phyloP scores from a whole-genome alignment of 1,140 invertebrate genomes.

The Caenorhabditis briggsae region DNA sequence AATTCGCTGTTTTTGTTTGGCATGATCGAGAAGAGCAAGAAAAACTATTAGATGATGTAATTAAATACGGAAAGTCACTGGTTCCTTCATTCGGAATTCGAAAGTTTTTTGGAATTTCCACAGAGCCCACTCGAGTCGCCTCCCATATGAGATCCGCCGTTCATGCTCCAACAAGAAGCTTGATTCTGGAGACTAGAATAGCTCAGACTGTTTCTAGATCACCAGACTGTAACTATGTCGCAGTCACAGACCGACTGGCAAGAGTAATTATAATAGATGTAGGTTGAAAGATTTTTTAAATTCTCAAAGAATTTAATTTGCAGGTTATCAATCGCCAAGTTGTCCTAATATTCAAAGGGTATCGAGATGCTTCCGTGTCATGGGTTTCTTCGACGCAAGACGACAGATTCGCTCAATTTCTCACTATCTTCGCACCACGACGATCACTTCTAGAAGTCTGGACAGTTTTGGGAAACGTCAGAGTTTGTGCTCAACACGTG shows the following conservation, averaged over 20 bases:
- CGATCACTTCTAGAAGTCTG: slow-evolving; percentile 59
- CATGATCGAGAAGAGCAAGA: slow-evolving; percentile 33
- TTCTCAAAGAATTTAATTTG: background rate
- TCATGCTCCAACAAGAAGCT: slow-evolving; percentile 9
- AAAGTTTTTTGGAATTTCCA: slow-evolving; percentile 55
- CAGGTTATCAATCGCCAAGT: slow-evolving; percentile 44
- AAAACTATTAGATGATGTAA: slow-evolving; percentile 23
- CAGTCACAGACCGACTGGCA: slow-evolving; percentile 44
- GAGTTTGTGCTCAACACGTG: slow-evolving; percentile 2
- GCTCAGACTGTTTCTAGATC: slow-evolving; percentile 22
- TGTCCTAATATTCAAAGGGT: slow-evolving; percentile 47
- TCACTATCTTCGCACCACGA: slow-evolving; percentile 54
- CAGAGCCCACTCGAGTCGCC: slow-evolving; percentile 13
- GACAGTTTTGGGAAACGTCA: slow-evolving; percentile 37
- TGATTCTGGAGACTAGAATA: slow-evolving; percentile 21
- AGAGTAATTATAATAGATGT: slow-evolving; percentile 60
- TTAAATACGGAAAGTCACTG: slow-evolving; percentile 47
- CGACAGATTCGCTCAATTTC: slow-evolving; percentile 19
- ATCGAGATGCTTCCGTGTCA: slow-evolving; percentile 51
- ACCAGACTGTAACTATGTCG: slow-evolving; percentile 40
- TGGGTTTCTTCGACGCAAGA: slow-evolving; percentile 40
- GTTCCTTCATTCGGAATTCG: slow-evolving; percentile 58
- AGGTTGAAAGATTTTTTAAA: background rate
- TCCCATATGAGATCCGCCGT: slow-evolving; percentile 41
- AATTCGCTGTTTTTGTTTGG: slow-evolving; percentile 57